Evolutionary conservation across 2,797 vertebrate genomes (phyloP).

Genomic region (Betta splendens): DNA sequence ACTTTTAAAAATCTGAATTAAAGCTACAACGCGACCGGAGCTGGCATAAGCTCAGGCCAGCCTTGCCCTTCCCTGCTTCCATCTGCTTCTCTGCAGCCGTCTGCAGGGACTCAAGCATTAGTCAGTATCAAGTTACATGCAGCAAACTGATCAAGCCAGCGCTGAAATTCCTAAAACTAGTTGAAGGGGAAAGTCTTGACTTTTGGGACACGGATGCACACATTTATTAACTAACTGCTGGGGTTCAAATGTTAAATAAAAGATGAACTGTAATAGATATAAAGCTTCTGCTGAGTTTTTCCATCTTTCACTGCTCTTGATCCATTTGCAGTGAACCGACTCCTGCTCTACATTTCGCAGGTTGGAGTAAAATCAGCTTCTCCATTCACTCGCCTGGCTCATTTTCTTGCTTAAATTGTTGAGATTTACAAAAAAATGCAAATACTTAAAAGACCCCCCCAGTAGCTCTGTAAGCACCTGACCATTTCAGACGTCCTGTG

Average conservation of each 20-base stretch:
- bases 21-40: too few species aligned
- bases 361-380: conserved; percentile 26
- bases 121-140: too few species aligned
- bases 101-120: too few species aligned
- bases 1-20: too few species aligned
- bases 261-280: conserved; percentile 33
- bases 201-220: too few species aligned
- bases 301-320: conserved; percentile 31
- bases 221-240: conserved; percentile 34
- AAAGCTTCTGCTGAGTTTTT: conserved; percentile 23
- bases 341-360: conserved; percentile 42
- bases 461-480: conserved; percentile 10
- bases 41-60: too few species aligned
- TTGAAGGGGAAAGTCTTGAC: too few species aligned
- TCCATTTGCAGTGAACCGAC: conserved; percentile 50
- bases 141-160: too few species aligned
- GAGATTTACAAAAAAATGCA: conserved; percentile 57
- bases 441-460: conserved; percentile 25
- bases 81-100: too few species aligned
- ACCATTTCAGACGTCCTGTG: conserved; percentile 22
- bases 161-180: too few species aligned
- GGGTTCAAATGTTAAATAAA: conserved; percentile 27
- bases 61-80: too few species aligned
- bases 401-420: conserved; percentile 30
- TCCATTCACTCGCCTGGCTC: conserved; percentile 20